A percentile compares a stretch with the other conserved stretches of the same genome.
Evolutionary conservation across 2,888 invertebrate species (phyloP).

Genomic region (Notodonta dromedarius): DNA sequence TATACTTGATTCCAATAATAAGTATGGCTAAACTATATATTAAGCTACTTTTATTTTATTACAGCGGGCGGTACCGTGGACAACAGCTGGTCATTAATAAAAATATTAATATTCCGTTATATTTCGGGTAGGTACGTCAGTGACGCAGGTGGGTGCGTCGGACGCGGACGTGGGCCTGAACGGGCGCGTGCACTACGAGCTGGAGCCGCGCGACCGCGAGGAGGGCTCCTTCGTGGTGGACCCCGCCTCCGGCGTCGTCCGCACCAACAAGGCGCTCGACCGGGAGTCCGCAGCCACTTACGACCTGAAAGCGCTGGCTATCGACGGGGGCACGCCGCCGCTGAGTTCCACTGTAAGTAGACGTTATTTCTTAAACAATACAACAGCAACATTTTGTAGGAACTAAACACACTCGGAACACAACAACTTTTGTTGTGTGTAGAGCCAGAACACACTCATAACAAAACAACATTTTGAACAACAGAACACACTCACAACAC

Average conservation of each 20-base stretch:
- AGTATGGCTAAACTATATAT: no score
- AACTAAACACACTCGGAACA: no score
- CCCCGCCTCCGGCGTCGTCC: conserved; percentile 94
- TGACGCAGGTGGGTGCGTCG: conserved; percentile 90
- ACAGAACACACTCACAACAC: no score
- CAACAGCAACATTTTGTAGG: no score
- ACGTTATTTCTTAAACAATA: neutral
- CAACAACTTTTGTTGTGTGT: no score
- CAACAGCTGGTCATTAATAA: no score
- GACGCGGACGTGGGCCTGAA: conserved; percentile 95
- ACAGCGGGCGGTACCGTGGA: no score
- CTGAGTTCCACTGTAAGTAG: conserved; percentile 84
- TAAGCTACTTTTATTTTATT: no score
- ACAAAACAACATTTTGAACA: no score
- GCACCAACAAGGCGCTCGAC: conserved; percentile 95
- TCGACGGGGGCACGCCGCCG: conserved; percentile 94
- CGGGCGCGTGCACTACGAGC: conserved; percentile 92
- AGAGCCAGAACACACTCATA: no score
- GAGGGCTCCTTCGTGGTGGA: conserved; percentile 97
- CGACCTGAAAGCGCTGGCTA: conserved; percentile 93
- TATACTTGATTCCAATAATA: no score
- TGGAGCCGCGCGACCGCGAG: conserved; percentile 89
- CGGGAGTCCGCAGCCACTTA: conserved; percentile 95
- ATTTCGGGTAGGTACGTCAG: conserved; percentile 85
- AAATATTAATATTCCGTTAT: no score